Evolutionary conservation across 2,113 vertebrate species (phyloP), one percentile per base, ranked within the genome.

Genomic region (Pelecanus crispus): DNA sequence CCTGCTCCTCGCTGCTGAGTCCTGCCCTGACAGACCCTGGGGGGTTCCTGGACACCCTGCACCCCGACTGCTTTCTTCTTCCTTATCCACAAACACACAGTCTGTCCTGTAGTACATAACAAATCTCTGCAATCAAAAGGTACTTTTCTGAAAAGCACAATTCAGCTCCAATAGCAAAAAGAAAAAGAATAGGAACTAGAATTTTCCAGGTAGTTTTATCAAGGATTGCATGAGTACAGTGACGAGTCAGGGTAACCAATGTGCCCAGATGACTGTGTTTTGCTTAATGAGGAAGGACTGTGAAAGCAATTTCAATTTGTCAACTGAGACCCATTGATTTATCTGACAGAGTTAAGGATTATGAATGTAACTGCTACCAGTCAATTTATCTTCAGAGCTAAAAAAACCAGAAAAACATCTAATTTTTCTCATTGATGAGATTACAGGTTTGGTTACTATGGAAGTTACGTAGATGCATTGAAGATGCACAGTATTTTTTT

Each of bases 1-100:
- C 26, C 20, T 47, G 7, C 29, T n/a, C 4, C 25, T 74, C 29
- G 19, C 38, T 81, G 26, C 36, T 21, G 17, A 4, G 8, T 52
- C 21, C 24, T 49, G 14, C 12, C 29, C 28, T 90, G 42, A 36
- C 1, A 3, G 15, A 79, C 7, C 13, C 16, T 2, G 1, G 9
- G 7, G 14, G 11, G 2, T 2, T 8, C 7, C 25, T 63, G 20
- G 12, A 25, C 12, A 25, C 6, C 14, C 16, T 2, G 28, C 32
- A 73, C 32, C 5, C 36, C 52, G 62, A 17, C 25, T 42, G n/a
- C 9, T 71, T 88, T 88, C 9, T 11, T 53, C 5, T 34, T 72
- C 18, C 47, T 79, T 67, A 32, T 17, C 47, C 11, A 34, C 10
- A 87, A 65, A 32, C 22, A 70, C 32, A 42, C 9, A 16, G 7